Conservation (phyloP, 2,113 vertebrate species). For the Perca flavescens region DNA sequence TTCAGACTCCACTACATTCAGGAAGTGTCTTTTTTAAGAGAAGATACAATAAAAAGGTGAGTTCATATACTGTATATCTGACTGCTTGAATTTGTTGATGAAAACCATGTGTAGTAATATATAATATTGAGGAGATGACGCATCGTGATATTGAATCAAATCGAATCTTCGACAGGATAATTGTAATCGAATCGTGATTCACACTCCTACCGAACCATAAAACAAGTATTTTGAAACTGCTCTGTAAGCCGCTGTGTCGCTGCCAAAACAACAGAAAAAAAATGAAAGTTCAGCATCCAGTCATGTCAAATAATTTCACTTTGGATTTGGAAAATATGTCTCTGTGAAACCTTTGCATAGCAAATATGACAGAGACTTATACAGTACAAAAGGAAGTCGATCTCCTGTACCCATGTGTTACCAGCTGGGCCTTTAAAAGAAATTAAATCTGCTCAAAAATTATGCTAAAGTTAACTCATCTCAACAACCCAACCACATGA, state of each 20-base stretch:
- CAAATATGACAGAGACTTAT: background rate
- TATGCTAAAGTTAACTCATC: constrained; percentile 9
- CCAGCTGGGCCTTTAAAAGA: constrained; percentile 49
- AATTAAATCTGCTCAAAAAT: constrained; percentile 45
- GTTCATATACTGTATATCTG: too few relatives aligned
- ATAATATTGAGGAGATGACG: too few relatives aligned
- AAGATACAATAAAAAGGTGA: too few relatives aligned
- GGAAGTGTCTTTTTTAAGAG: too few relatives aligned
- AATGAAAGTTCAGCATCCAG: constrained; percentile 1
- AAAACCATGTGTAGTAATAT: too few relatives aligned
- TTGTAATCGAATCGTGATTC: too few relatives aligned
- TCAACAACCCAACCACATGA: constrained; percentile 21
- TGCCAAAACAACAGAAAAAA: constrained; percentile 17
- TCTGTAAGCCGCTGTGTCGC: background rate
- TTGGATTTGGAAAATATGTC: background rate
- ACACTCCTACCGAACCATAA: background rate
- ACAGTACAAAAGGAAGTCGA: constrained; percentile 1
- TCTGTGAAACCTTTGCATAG: background rate
- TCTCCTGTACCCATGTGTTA: constrained; percentile 10
- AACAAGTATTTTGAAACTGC: constrained; percentile 5
- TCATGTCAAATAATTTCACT: background rate
- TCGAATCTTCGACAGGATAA: too few relatives aligned
- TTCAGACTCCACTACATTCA: too few relatives aligned
- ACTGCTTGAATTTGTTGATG: too few relatives aligned
- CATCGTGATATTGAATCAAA: too few relatives aligned